Evolutionary conservation across 2,113 vertebrate species (phyloP), one percentile per base, ranked within the genome.

Genomic region (Alligator sinensis): DNA sequence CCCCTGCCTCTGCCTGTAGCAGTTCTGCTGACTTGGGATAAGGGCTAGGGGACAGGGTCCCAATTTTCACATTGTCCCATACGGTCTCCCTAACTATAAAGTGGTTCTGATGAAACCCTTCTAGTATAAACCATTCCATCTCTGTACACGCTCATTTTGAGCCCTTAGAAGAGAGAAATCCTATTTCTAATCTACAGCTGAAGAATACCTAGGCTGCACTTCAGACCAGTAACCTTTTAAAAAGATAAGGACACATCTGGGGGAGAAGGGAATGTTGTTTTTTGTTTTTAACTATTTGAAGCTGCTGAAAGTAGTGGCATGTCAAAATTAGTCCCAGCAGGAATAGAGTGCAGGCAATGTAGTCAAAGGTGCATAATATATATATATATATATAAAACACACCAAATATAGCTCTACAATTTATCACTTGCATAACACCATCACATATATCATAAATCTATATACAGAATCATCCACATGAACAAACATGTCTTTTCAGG

Each of bases 351-450:
- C 55, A 78, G 38, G 70, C 57, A 59, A 60, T 60, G 9, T 7
- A 68, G n/a, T 30, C 66, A 54, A 72, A 60, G 0, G 0, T 30
- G n/a, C 2, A 3, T 38, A 62, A 72, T 24, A 25, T 77, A 16
- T 47, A 47, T 7, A 72, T 24, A 25, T 77, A 16, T 47, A 47
- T 7, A 9, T 9, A 47, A 47, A 47, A 47, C 47, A 47, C 47
- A 47, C 47, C 47, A 47, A 47, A 47, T 47, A 47, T 47, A 47
- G 47, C 9, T 27, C 27, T 84, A 70, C 64, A 2, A 21, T 77
- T 28, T 77, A 6, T 17, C 28, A 59, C 54, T 3, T 25, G 38
- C 64, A 1, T 27, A 1, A 68, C 47, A 14, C 4, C 21, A 9
- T 28, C 28, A 10, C 4, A 3, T 2, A 1, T 16, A 15, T 28